These are phyloP conservation scores for Dolichallabes microphthalmus DNA, from an alignment of 2,113 vertebrate species.

Conservation along the genomic window DNA sequence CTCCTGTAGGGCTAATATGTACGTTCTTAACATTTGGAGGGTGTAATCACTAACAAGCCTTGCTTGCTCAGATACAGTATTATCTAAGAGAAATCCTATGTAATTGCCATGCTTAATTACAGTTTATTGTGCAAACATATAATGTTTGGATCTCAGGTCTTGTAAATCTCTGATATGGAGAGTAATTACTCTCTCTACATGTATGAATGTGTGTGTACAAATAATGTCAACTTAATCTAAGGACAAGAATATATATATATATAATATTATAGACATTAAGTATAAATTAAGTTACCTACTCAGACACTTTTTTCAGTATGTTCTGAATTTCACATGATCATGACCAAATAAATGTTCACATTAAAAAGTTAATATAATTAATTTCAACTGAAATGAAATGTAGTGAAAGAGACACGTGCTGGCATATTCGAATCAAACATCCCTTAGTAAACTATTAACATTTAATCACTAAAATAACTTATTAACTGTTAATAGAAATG, in stretches of 20 bases:
- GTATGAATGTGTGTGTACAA: background rate
- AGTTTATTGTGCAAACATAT: conserved; percentile 58
- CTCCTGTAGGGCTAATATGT: background rate
- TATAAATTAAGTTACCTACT: background rate
- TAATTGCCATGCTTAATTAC: conserved; percentile 57
- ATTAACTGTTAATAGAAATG: background rate
- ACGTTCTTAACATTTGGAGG: background rate
- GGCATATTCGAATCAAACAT: background rate
- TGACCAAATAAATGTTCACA: background rate
- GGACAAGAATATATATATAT: background rate
- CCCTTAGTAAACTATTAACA: background rate
- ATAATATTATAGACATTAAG: background rate
- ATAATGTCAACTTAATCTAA: background rate
- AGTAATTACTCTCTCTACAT: background rate
- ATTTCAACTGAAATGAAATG: background rate
- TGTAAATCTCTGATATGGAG: conserved; percentile 39
- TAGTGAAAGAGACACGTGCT: background rate
- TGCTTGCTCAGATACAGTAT: conserved; percentile 26
- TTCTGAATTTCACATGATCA: background rate
- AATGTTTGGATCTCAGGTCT: conserved; percentile 54
- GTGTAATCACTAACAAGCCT: conserved; percentile 17
- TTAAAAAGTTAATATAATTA: background rate
- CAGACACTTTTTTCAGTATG: background rate
- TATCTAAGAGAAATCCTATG: conserved; percentile 56
- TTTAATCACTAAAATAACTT: background rate